Conservation (phyloP, 2,113 vertebrate genomes). For the Calypte anna region DNA sequence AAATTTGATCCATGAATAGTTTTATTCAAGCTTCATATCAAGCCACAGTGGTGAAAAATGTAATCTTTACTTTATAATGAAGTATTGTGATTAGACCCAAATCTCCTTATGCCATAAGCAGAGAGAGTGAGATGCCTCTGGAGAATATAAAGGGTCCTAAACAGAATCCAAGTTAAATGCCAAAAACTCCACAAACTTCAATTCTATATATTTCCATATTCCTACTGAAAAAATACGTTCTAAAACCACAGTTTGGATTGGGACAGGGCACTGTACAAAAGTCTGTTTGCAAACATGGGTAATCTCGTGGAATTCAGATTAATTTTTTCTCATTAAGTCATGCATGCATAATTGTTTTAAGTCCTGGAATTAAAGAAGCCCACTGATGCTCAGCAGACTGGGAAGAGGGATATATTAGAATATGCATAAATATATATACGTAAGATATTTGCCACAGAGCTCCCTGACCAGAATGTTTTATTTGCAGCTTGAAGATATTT, state of each 20-base stretch:
- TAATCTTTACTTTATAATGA: not conserved
- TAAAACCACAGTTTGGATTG: not conserved
- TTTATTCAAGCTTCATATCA: not conserved
- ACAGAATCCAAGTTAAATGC: not conserved
- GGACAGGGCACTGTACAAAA: not conserved
- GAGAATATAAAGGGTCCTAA: not conserved
- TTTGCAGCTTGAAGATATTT: conserved; percentile 24
- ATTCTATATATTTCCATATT: not conserved
- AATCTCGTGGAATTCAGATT: not conserved
- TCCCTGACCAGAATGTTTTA: not conserved
- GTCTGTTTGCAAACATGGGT: not conserved
- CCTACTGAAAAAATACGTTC: not conserved
- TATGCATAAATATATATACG: not conserved
- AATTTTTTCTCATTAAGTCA: not conserved
- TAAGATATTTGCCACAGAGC: not conserved
- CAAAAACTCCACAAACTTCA: not conserved
- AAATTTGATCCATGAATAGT: not conserved
- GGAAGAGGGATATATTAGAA: not conserved
- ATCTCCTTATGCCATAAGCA: not conserved
- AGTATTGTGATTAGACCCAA: not conserved
- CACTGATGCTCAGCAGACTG: not conserved
- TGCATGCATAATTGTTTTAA: not conserved
- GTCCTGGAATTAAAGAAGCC: not conserved
- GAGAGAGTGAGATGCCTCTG: not conserved
- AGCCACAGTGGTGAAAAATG: not conserved